Percentiles rank a stretch among this genome's conserved stretches.
Evolutionary conservation across 2,888 invertebrate species (phyloP).

Genomic region (Agriotes lineatus): DNA sequence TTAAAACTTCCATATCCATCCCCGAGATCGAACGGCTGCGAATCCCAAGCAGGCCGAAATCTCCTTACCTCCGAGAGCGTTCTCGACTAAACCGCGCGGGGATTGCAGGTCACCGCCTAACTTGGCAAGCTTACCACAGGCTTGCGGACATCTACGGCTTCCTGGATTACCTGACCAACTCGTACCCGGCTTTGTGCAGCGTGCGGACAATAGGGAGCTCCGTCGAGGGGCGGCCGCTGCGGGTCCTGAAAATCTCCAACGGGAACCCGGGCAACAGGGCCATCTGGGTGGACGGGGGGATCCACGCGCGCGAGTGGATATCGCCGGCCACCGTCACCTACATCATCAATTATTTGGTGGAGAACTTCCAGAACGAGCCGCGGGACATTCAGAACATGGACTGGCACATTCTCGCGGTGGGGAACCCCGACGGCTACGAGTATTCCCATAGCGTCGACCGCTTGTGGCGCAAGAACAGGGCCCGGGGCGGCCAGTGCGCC

Average conservation of each 20-base stretch:
- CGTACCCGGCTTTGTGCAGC: conserved; percentile 80
- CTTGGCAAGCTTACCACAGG: conserved; percentile 84
- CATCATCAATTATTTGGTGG: conserved; percentile 78
- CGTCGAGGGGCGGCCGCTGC: conserved; percentile 79
- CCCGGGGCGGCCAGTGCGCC: conserved; percentile 72
- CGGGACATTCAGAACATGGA: conserved; percentile 82
- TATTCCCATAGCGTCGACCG: conserved; percentile 85
- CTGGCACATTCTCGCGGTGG: conserved; percentile 82
- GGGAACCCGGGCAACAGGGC: conserved; percentile 72
- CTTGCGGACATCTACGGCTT: conserved; percentile 78
- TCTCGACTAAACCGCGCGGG: background rate
- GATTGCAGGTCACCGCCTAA: conserved; percentile 70
- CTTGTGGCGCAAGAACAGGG: conserved; percentile 86
- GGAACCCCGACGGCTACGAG: conserved; percentile 91
- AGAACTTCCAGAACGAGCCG: conserved; percentile 75
- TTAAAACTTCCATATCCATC: too few relatives aligned
- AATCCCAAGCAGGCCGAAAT: too few relatives aligned
- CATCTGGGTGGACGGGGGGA: conserved; percentile 83
- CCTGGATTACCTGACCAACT: conserved; percentile 77
- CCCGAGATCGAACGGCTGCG: too few relatives aligned
- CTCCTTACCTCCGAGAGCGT: too few relatives aligned
- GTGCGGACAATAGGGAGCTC: conserved; percentile 81
- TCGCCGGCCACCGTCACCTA: conserved; percentile 84
- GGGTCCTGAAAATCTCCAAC: conserved; percentile 79
- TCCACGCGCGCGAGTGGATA: conserved; percentile 93